Conservation (phyloP, 2,113 vertebrate species). For the Protomyctophum bolini region DNA sequence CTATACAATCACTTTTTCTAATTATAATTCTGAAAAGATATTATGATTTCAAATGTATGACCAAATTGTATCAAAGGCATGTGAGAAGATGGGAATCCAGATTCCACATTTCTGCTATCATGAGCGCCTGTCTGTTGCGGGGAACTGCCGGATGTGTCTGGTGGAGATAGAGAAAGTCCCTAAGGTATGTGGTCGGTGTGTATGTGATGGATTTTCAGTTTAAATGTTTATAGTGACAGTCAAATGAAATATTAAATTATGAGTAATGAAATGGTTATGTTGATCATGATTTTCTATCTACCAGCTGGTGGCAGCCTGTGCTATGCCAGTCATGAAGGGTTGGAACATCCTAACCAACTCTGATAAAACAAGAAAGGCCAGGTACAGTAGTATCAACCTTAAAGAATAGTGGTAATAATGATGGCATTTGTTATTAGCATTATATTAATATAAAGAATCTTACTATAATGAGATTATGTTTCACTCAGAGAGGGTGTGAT, state of each 20-base stretch:
- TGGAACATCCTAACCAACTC: constrained; percentile 97
- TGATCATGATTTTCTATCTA: background rate
- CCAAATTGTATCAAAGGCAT: constrained; percentile 78
- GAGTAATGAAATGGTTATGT: constrained; percentile 5
- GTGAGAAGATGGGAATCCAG: constrained; percentile 92
- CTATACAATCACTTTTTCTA: too few species aligned
- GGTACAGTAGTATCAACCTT: constrained; percentile 77
- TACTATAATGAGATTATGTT: background rate
- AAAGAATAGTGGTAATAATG: background rate
- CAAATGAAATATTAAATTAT: background rate
- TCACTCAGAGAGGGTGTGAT: constrained; percentile 92
- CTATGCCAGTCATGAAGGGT: constrained; percentile 98
- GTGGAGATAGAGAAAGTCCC: constrained; percentile 96
- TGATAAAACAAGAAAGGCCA: constrained; percentile 93
- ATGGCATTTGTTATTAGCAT: background rate
- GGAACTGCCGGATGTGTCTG: constrained; percentile 96
- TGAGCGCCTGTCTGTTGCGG: constrained; percentile 92
- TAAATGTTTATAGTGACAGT: background rate
- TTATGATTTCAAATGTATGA: background rate
- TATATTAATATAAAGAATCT: background rate
- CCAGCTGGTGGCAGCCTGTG: constrained; percentile 95
- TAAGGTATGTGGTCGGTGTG: constrained; percentile 79
- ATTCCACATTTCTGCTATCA: constrained; percentile 97
- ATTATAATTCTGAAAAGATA: too few species aligned
- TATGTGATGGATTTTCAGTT: background rate